phyloP scores from a whole-genome alignment of 35 echinoderm and acorn worm species.

The Apostichopus japonicus region DNA sequence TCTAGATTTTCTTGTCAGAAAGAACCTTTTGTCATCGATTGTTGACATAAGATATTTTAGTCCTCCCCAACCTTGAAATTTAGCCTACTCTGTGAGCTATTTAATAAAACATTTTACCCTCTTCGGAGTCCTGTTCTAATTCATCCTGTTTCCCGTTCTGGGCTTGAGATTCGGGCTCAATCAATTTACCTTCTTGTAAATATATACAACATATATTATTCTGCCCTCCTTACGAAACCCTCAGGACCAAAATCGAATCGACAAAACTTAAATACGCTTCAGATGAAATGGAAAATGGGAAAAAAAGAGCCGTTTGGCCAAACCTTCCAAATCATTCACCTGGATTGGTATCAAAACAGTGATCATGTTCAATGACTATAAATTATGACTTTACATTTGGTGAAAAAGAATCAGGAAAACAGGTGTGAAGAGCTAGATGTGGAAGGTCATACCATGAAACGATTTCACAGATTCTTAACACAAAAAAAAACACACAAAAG shows the following conservation, averaged over 20 bases:
- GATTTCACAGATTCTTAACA: slow-evolving; percentile 8
- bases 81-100: too few species aligned
- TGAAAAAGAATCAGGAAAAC: background rate
- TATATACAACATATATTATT: too few species aligned
- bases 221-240: too few species aligned
- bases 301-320: background rate
- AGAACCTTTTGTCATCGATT: too few species aligned
- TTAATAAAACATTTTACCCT: too few species aligned
- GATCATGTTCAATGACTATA: background rate
- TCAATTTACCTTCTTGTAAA: too few species aligned
- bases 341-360: background rate
- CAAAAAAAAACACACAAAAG: background rate
- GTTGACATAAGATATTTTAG: too few species aligned
- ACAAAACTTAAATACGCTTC: background rate
- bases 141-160: background rate
- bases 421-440: slow-evolving; percentile 20
- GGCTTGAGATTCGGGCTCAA: too few species aligned
- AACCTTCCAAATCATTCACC: background rate
- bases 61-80: too few species aligned
- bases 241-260: background rate
- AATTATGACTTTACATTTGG: background rate
- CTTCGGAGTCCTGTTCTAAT: background rate
- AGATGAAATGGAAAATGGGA: background rate
- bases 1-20: too few species aligned
- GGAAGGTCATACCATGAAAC: slow-evolving; percentile 4